Base-by-base conservation (phyloP, 2,797 vertebrate genomes). In the Phoeniculus purpureus region DNA sequence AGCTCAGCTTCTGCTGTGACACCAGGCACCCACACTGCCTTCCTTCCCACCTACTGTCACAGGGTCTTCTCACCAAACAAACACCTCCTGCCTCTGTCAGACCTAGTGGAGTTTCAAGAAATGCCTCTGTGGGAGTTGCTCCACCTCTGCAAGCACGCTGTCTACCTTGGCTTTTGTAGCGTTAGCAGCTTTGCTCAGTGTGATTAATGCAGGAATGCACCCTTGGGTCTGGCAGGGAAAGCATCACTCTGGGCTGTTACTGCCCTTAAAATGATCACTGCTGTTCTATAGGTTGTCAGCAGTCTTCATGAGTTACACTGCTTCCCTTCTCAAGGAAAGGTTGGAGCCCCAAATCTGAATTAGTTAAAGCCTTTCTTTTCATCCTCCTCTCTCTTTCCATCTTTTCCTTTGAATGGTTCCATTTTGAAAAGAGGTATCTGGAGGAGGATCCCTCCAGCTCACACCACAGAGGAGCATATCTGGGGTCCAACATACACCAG, bases 241-340 rank as follows among this genome's bases (percentile, higher is more conserved):
- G 71, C 82, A 80, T 72, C 87, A 61, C 67, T 93, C 78, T 37
- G 66, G 73, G 93, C 89, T 94, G 73, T 14, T 89, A 56, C 2
- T 90, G 73, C 82, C 79, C 84, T 80, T 61, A 85, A 88, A 92
- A 64, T 20, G 15, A 78, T 74, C 2, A 4, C 85, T 82, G 75
- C 45, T 37, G 77, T 88, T 81, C 87, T 48, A 7, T 3, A 51
- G 29, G 58, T 34, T 80, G 81, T 72, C 68, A 87, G 91, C 72
- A 80, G 61, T 47, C 82, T 76, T 64, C 60, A 27, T 3, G 32
- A 84, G 43, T 34, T 54, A 61, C 32, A 2, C 15, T 45, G 87
- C 58, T 32, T 72, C 29, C 18, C 51, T 84, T 51, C n/a, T 20
- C 34, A n/a, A 61, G 47, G 55, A 48, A 67, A 1, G 34, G 31